Base-by-base conservation (phyloP, 2,797 vertebrate species). In the Clarias pachynema region DNA sequence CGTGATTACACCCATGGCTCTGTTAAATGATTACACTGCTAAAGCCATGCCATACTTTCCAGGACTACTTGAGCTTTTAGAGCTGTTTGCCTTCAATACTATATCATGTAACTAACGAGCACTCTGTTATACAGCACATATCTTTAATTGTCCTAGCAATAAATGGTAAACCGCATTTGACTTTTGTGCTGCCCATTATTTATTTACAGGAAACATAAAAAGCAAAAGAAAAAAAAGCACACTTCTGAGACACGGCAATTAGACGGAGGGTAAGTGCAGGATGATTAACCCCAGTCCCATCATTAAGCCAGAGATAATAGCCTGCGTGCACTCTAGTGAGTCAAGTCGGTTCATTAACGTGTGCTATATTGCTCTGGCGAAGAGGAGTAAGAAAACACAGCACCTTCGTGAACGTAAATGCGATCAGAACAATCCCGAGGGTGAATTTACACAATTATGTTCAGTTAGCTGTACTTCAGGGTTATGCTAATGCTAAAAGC, bases 271-370 rank as follows among this genome's bases (percentile, higher is more conserved):
- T 68, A 83, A 83, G 85, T 79, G 68, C 66, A 81, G 81, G 87
- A 84, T 84, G 34, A 81, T 89, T 78, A 73, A 83, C 63, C 88
- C 80, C 53, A 84, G 70, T 73, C 77, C 69, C 44, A 82, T 81
- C 84, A 83, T 82, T 86, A 77, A 79, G 49, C 66, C n/a, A 82
- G 59, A 81, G 57, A 65, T 84, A 86, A 74, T 74, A 66, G 86
- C 68, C 66, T 79, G 56, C 22, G 22, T 37, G 37, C 77, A 80
- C 84, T 66, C 75, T 53, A 53, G 34, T 26, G n/a, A 77, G 34
- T 60, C 72, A 69, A 40, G 49, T 3, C 24, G 37, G 49, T 72
- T 83, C 75, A 86, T 86, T 86, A 83, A 31, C 65, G 63, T 31
- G 73, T 83, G 85, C 49, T 82, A 66, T 82, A 82, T 77, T 69